phyloP scores from a whole-genome alignment of 2,888 invertebrate species.

The Anoplius nigerrimus region DNA sequence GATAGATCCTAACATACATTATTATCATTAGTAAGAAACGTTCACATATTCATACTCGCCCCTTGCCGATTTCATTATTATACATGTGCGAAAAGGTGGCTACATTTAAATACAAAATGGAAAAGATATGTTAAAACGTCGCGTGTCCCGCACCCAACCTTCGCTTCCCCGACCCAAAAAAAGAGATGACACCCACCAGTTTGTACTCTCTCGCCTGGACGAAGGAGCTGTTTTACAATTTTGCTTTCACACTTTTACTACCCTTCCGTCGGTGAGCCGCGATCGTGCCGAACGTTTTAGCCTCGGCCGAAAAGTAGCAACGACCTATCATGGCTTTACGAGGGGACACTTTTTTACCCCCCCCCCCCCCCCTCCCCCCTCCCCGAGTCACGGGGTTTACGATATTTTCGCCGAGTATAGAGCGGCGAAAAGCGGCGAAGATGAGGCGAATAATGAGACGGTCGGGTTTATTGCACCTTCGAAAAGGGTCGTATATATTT shows the following conservation, averaged over 20 bases:
- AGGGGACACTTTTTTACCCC: conserved; percentile 48
- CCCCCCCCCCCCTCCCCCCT: too few species aligned
- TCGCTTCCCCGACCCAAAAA: too few species aligned
- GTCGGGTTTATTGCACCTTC: conserved; percentile 32
- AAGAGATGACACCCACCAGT: too few species aligned
- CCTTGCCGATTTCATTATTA: too few species aligned
- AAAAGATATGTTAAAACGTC: too few species aligned
- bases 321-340: conserved; percentile 58
- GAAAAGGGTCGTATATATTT: conserved; percentile 36
- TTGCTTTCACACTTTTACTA: conserved; percentile 32
- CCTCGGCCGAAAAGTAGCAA: conserved; percentile 30
- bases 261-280: conserved; percentile 14
- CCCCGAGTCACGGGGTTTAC: conserved; percentile 45
- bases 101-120: too few species aligned
- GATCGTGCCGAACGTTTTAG: conserved; percentile 26
- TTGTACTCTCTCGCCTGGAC: too few species aligned
- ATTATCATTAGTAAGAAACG: too few species aligned
- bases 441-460: conserved; percentile 18
- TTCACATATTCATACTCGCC: too few species aligned
- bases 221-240: background rate
- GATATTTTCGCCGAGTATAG: conserved; percentile 54
- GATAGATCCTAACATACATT: too few species aligned
- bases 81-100: too few species aligned
- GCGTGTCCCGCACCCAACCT: too few species aligned
- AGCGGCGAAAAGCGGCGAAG: conserved; percentile 32